These are phyloP conservation scores for Heliconius aoede DNA, from an alignment of 2,888 invertebrate species.

Conservation along the genomic window DNA sequence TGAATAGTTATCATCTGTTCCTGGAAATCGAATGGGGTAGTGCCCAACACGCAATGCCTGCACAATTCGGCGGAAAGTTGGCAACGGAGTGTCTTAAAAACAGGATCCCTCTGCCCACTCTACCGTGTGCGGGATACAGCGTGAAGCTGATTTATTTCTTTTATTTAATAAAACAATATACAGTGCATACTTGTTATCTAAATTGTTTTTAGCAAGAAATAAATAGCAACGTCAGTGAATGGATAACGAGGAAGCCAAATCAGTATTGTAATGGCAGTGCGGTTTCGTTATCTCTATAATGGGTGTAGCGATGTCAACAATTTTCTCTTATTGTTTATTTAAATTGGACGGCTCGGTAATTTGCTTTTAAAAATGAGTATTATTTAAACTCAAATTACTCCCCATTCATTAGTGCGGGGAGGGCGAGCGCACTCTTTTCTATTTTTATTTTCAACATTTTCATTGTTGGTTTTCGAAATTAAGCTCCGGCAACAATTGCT, in stretches of 20 bases:
- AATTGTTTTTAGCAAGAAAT: background rate
- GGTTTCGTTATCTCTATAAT: slow-evolving; percentile 58
- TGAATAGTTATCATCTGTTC: background rate
- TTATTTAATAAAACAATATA: background rate
- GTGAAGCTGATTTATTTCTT: too few relatives aligned
- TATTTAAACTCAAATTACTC: slow-evolving; percentile 80
- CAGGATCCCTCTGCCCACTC: too few relatives aligned
- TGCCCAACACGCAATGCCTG: too few relatives aligned
- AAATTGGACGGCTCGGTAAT: slow-evolving; percentile 74
- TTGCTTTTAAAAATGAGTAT: slow-evolving; percentile 76
- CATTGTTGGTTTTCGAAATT: slow-evolving; percentile 82
- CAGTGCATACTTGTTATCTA: background rate
- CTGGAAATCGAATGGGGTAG: background rate
- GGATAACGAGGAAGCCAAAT: slow-evolving; percentile 42
- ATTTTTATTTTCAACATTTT: slow-evolving; percentile 72
- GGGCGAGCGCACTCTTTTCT: slow-evolving; percentile 72
- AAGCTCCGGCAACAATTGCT: slow-evolving; percentile 78
- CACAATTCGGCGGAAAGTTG: too few relatives aligned
- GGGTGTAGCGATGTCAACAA: slow-evolving; percentile 69
- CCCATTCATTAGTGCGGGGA: slow-evolving; percentile 78
- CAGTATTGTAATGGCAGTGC: slow-evolving; percentile 45
- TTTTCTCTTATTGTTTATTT: slow-evolving; percentile 67
- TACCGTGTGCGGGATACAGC: too few relatives aligned
- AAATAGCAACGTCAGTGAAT: slow-evolving; percentile 29
- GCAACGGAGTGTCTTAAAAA: too few relatives aligned